Conservation (phyloP, 2,797 vertebrate species). For the Diceros bicornis region DNA sequence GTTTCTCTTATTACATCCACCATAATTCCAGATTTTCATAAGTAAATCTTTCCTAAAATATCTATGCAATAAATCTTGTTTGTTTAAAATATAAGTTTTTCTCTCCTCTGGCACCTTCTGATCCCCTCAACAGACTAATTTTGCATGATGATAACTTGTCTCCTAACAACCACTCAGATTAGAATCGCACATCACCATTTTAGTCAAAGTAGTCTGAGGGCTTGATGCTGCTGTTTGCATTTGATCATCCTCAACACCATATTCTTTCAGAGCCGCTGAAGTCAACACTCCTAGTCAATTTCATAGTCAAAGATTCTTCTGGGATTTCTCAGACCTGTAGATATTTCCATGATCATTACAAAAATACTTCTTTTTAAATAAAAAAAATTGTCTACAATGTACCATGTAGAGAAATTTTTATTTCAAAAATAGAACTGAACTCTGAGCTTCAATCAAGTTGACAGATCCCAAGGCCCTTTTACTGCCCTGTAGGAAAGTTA, state of each 20-base stretch:
- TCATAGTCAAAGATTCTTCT: conserved; percentile 8
- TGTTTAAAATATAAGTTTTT: background rate
- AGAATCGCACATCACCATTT: background rate
- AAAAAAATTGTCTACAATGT: background rate
- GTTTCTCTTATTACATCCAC: background rate
- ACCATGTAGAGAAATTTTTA: background rate
- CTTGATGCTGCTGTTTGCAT: background rate
- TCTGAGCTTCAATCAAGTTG: background rate
- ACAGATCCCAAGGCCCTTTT: background rate
- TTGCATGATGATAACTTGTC: background rate
- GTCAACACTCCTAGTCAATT: background rate
- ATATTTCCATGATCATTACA: background rate
- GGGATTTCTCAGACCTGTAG: background rate
- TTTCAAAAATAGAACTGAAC: conserved; percentile 59
- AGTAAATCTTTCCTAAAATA: conserved; percentile 58
- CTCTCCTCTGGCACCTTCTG: background rate
- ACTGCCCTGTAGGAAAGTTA: background rate
- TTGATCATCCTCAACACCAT: background rate
- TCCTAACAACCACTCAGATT: background rate
- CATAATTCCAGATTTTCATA: conserved; percentile 19
- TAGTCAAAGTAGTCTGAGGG: background rate
- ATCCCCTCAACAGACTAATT: background rate
- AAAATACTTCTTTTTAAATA: background rate
- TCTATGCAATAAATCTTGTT: background rate
- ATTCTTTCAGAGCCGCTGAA: background rate